Conservation (phyloP, 2,888 invertebrate genomes). For the Cabera pusaria region DNA sequence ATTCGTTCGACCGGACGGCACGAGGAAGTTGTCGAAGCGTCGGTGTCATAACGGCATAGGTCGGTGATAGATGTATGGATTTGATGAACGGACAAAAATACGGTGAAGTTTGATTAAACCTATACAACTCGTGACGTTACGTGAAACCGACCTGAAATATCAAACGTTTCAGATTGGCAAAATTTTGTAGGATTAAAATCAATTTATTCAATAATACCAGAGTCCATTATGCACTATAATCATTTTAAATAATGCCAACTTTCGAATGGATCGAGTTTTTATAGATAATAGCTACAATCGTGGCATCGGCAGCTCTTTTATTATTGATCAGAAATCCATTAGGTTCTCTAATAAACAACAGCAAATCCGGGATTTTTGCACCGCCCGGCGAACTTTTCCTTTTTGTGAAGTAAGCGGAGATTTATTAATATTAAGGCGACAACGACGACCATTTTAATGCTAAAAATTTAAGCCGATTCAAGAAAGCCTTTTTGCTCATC, state of each 20-base stretch:
- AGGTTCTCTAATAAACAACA: not conserved
- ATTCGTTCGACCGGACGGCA: no score
- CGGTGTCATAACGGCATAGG: constrained; percentile 11
- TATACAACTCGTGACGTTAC: constrained; percentile 7
- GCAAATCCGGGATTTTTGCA: not conserved
- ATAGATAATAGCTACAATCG: no score
- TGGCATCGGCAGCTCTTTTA: no score
- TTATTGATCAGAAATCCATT: no score
- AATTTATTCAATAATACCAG: no score
- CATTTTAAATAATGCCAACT: no score
- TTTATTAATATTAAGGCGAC: constrained; percentile 6
- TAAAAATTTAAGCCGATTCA: constrained; percentile 8
- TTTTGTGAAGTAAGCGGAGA: constrained; percentile 2
- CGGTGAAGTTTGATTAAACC: constrained; percentile 10
- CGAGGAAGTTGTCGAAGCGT: no score
- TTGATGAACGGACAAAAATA: constrained; percentile 11
- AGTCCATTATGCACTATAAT: no score
- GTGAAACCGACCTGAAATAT: no score
- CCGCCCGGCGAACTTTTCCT: not conserved
- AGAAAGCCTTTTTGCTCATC: constrained; percentile 3
- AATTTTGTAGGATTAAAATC: no score
- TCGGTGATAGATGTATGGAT: constrained; percentile 9
- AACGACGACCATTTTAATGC: constrained; percentile 1
- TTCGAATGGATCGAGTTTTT: no score
- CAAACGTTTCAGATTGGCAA: no score